Base-by-base conservation (phyloP, 35 echinoderm and acorn worm species). In the Apostichopus japonicus region DNA sequence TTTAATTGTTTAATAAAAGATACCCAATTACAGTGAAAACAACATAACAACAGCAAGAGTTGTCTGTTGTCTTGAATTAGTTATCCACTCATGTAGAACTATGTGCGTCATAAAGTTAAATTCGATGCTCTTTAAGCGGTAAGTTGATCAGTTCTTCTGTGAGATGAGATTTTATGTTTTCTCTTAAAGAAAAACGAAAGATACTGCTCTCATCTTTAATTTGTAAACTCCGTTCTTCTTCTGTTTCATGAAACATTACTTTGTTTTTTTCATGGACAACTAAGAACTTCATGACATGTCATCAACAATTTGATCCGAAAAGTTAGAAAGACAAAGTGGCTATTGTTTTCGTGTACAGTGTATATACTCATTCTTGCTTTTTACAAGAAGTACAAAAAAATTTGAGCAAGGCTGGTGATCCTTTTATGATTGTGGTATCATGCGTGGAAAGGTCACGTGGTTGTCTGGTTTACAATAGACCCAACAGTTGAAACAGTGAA, bases 391-490 rank as follows among this genome's bases (percentile, higher is more conserved):
- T 67, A 0, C 0, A 67, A 4, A 11, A 11, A 67, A 9, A 67
- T 15, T 19, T 67, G 63, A 67, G 4, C 11, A 0, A 67, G 63
- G 11, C 13, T 67, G 11, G 27, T 15, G 17, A 52, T n/a, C 79
- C 79, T 83, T 83, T 83, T 83, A 83, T 83, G n/a, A 54, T 44
- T n/a, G 79, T 44, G 27, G 54, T 55, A 0, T 19, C 79, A 83
- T 83, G 79, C 79, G 79, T 83, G 54, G 79, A 83, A 83, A 54
- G 24, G 16, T 55, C 79, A 83, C 79, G 79, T 83, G 79, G 19
- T 55, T 55, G 79, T 83, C 79, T 15, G 79, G 54, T 67, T 67
- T 15, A 15, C 63, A 67, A 15, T 67, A 44, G 33, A 44, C 33
- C 33, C 33, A 44, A 44, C 33, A 44, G 33, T 44, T 44, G 33